Base-by-base conservation (phyloP, 2,888 invertebrate species). In the Lasioglossum morio region DNA sequence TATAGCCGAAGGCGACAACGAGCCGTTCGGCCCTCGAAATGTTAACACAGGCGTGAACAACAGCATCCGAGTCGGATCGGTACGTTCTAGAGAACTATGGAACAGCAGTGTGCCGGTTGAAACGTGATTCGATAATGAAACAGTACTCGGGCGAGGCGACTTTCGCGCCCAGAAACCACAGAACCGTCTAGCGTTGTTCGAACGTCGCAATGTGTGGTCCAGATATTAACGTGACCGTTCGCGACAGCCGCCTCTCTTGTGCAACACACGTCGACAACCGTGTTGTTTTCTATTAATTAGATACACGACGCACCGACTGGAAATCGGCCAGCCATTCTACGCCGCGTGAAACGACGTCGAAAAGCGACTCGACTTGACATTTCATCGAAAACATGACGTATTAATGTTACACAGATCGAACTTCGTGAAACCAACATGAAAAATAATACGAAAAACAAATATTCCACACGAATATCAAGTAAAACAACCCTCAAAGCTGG, bases 111-210 rank as follows among this genome's bases (percentile, higher is more conserved):
- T 75, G n/a, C 75, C 78, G 79, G 84, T 88, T 75, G 85, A 87
- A 87, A 79, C 82, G 77, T 87, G 87, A 89, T 88, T 89, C 84
- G 87, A 87, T 88, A 88, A 90, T 87, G 84, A 87, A 87, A 88
- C 77, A 81, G 82, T 72, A 84, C 83, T 87, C 82, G 82, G 82
- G 23, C 57, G 69, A 60, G 76, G 77, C 69, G 82, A 89, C 79
- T 89, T 84, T 86, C 84, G 81, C 70, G 86, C 63, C 60, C 43
- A 12, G 30, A 69, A 69, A 72, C 72, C 72, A 30, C 72, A 76
- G 79, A 72, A 75, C 76, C 79, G 66, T 77, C 84, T 73, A 69
- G 70, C 77, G 80, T 86, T 86, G 78, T 84, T 84, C 75, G 76
- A 77, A 74, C 73, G 46, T 57, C 66, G 46, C 43, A 69, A 57